phyloP scores from a whole-genome alignment of 1,140 invertebrate species.

The Zelostemma sp. region DNA sequence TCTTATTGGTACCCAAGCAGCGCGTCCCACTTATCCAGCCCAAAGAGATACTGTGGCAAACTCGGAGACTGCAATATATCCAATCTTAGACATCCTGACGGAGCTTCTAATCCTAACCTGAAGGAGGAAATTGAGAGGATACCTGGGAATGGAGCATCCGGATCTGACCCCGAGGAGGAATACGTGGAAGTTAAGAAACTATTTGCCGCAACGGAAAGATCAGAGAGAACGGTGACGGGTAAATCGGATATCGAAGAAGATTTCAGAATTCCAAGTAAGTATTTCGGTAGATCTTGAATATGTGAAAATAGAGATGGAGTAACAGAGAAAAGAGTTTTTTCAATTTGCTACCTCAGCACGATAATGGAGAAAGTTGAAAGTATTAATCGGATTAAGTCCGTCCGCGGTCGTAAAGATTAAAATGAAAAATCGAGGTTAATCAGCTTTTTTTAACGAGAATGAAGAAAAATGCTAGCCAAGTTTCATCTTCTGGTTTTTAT shows the following conservation, averaged over 20 bases:
- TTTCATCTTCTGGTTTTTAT: too few relatives aligned
- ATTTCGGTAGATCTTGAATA: neutral
- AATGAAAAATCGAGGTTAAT: slow-evolving; percentile 8
- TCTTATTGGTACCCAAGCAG: slow-evolving; percentile 71
- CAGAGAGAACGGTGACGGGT: slow-evolving; percentile 68
- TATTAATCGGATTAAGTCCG: too few relatives aligned
- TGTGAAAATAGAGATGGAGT: too few relatives aligned
- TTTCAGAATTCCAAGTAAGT: slow-evolving; percentile 67
- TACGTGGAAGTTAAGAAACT: slow-evolving; percentile 74
- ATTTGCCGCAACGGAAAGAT: slow-evolving; percentile 66
- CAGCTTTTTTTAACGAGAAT: neutral
- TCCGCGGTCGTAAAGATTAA: neutral
- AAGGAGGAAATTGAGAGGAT: slow-evolving; percentile 77
- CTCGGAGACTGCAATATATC: slow-evolving; percentile 76
- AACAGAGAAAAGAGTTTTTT: too few relatives aligned
- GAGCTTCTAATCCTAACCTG: slow-evolving; percentile 91
- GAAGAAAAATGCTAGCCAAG: too few relatives aligned
- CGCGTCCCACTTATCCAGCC: slow-evolving; percentile 68
- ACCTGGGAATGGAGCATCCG: slow-evolving; percentile 78
- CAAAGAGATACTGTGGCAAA: slow-evolving; percentile 66
- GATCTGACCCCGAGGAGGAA: slow-evolving; percentile 72
- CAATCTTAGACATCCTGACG: slow-evolving; percentile 86
- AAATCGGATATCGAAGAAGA: slow-evolving; percentile 70
- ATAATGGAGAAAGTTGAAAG: neutral
- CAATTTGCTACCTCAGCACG: too few relatives aligned